Evolutionary conservation across 2,888 invertebrate species (phyloP).

Genomic region (Adelognathus sp.): DNA sequence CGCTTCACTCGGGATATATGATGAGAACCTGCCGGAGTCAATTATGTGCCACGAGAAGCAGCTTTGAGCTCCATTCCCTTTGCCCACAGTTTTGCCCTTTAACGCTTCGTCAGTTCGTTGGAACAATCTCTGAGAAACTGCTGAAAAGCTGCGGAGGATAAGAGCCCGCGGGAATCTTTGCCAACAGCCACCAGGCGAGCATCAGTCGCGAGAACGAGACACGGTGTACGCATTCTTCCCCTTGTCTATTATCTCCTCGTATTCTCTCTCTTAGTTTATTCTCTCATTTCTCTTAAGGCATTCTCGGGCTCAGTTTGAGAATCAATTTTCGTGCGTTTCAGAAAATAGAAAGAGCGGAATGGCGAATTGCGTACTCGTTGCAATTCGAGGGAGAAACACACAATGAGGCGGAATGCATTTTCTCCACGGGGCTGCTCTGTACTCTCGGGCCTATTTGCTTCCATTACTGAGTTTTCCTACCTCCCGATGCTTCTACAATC

Average conservation of each 20-base stretch:
- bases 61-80: slow-evolving; percentile 27
- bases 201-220: neutral
- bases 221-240: slow-evolving; percentile 2
- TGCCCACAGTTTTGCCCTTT: slow-evolving; percentile 11
- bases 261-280: neutral
- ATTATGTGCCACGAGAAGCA: slow-evolving; percentile 18
- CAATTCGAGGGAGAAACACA: slow-evolving; percentile 20
- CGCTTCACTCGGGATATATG: neutral
- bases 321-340: slow-evolving; percentile 42
- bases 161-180: slow-evolving; percentile 27
- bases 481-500: neutral
- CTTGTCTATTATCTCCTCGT: slow-evolving; percentile 8
- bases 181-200: slow-evolving; percentile 11
- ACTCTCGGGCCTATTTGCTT: slow-evolving; percentile 33
- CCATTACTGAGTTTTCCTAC: slow-evolving; percentile 22
- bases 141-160: neutral
- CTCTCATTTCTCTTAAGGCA: neutral
- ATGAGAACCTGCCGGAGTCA: slow-evolving; percentile 27
- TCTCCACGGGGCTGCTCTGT: neutral
- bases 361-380: neutral
- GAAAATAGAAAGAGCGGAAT: slow-evolving; percentile 14
- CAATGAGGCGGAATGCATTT: slow-evolving; percentile 19
- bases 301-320: slow-evolving; percentile 26
- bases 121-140: slow-evolving; percentile 47
- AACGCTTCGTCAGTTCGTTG: slow-evolving; percentile 56